These are phyloP conservation scores for Coracias cyanogaster DNA, from an alignment of 2,797 vertebrate species.

Conservation along the genomic window DNA sequence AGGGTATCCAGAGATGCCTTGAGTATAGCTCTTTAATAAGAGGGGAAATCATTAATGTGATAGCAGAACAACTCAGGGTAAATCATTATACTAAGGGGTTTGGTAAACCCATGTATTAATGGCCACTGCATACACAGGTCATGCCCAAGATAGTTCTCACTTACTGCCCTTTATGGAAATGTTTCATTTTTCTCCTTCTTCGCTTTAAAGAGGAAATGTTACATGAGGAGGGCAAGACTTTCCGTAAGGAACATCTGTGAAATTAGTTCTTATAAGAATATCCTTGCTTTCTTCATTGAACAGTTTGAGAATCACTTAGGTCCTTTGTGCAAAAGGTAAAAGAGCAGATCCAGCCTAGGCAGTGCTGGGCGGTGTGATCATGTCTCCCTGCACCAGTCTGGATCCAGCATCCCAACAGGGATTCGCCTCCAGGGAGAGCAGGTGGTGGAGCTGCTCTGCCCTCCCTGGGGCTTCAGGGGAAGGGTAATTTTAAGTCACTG, in stretches of 20 bases:
- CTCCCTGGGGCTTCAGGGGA: not conserved
- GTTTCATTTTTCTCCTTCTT: not conserved
- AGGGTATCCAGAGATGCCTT: not conserved
- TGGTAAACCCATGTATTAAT: not conserved
- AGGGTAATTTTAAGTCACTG: not conserved
- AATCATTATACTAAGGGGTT: not conserved
- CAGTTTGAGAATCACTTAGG: not conserved
- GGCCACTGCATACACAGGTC: not conserved
- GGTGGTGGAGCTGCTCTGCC: not conserved
- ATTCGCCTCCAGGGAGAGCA: not conserved
- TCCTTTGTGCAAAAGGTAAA: not conserved
- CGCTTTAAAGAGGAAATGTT: not conserved
- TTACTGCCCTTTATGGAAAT: not conserved
- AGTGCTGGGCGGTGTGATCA: not conserved
- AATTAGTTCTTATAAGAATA: not conserved
- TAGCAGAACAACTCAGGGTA: not conserved
- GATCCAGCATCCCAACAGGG: not conserved
- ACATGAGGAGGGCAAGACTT: not conserved
- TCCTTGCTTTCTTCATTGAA: not conserved
- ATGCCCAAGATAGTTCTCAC: not conserved
- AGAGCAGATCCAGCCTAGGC: not conserved
- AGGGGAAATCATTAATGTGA: not conserved
- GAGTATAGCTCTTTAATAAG: not conserved
- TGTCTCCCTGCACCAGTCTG: fast-evolving
- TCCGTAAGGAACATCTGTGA: not conserved